Conservation (phyloP, 1,140 invertebrate genomes). For the Portunus trituberculatus region DNA sequence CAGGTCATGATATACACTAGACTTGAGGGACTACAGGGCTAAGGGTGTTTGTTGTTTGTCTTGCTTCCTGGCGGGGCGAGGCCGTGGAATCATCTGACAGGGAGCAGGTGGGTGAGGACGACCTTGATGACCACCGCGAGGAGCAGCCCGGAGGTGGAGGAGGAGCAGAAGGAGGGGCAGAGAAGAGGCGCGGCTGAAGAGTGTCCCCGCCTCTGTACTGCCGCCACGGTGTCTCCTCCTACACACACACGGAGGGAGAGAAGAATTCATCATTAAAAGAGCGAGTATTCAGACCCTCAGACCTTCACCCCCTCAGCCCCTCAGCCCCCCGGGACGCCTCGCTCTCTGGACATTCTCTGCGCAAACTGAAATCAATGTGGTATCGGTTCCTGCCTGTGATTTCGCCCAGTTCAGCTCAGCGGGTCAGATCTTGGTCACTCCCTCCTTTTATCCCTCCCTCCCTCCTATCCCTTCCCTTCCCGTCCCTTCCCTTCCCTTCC, state of each 20-base stretch:
- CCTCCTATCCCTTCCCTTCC: too few relatives aligned
- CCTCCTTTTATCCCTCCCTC: too few relatives aligned
- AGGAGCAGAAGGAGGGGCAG: constrained; percentile 1
- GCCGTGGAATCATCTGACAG: background rate
- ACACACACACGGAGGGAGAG: background rate
- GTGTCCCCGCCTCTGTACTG: constrained; percentile 29
- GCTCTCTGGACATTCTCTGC: too few relatives aligned
- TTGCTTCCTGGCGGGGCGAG: background rate
- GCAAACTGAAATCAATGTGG: too few relatives aligned
- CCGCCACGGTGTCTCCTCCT: constrained; percentile 42
- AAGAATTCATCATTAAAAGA: too few relatives aligned
- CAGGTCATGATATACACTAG: background rate
- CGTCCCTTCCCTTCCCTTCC: too few relatives aligned
- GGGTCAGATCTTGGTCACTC: too few relatives aligned
- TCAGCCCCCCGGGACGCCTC: too few relatives aligned
- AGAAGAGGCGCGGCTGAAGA: background rate
- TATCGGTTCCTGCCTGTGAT: too few relatives aligned
- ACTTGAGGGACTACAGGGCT: background rate
- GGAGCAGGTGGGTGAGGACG: background rate
- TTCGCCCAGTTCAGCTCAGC: too few relatives aligned
- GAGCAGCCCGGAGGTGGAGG: background rate
- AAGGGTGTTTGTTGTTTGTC: background rate
- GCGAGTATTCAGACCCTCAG: too few relatives aligned
- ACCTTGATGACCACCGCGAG: background rate
- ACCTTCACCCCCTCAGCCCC: too few relatives aligned